Evolutionary conservation across 2,797 vertebrate species (phyloP), one percentile per base, ranked within the genome.

Genomic region (Clarias laeviceps): DNA sequence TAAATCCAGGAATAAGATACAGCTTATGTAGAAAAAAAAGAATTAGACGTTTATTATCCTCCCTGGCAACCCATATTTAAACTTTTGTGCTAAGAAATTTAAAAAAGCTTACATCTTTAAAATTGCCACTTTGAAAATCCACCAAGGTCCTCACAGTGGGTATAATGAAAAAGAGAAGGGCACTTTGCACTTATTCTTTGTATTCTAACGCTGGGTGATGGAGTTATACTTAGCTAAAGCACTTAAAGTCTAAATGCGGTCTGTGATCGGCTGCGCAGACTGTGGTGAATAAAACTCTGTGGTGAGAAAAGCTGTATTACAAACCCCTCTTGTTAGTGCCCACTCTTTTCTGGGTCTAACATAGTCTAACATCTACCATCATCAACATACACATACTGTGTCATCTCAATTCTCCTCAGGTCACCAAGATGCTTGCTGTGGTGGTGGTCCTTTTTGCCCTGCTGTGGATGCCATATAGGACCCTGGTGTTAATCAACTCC

Each of bases 381-480:
- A 17, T 69, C 34, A 37, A 34, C 54, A 17, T 77, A 82, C 18
- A 34, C 59, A 83, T 59, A n/a, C 56, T 72, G 65, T 32, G 54
- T 82, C 50, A n/a, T 57, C 5, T 88, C 27, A 72, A 14, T 5
- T 73, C 50, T 56, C 79, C 68, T 0, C 88, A 96, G 96, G 96
- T 96, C 87, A 95, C 96, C 0, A 95, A 96, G 92, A 96, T 96
- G 96, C 90, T 96, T 86, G 95, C 94, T 0, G 94, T 96, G 78
- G 95, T 96, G 29, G 94, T 96, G 76, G 87, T 96, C 56, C 93
- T 96, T 0, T 97, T 96, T 6, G 95, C 95, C 20, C 84, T 96
- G 76, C 92, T 96, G 8, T 96, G 96, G 96, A 95, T 95, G 94
- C 96, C 96, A 29, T 96, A 95, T 91, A 89, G 94, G 83, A 95